phyloP scores from a whole-genome alignment of 2,888 invertebrate genomes.

The Spodoptera littoralis region DNA sequence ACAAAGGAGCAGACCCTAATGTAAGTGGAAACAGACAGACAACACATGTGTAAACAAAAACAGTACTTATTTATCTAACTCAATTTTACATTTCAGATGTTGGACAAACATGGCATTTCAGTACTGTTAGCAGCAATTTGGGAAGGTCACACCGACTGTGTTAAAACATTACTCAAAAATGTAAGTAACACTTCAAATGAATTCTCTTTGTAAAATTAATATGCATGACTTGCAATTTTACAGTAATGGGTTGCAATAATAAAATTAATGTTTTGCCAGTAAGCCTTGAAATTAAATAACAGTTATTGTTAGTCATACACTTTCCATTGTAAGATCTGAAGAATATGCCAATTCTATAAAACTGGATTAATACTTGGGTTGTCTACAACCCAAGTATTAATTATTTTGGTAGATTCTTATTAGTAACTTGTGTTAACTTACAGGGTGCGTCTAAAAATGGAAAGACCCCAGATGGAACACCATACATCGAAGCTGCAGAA shows the following conservation, averaged over 20 bases:
- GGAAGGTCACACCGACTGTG: constrained; percentile 98
- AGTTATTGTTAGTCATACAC: background rate
- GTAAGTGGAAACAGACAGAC: constrained; percentile 83
- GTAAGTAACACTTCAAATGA: constrained; percentile 84
- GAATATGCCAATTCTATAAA: background rate
- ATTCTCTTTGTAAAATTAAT: constrained; percentile 21
- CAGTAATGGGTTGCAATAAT: constrained; percentile 6
- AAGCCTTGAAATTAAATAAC: constrained; percentile 2
- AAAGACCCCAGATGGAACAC: constrained; percentile 95
- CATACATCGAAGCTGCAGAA: constrained; percentile 96
- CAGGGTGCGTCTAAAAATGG: constrained; percentile 95
- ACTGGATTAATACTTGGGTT: too few species aligned
- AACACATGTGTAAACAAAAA: background rate
- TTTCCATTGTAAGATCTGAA: background rate
- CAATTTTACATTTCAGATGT: constrained; percentile 89
- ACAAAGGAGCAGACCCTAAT: constrained; percentile 97
- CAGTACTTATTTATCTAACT: constrained; percentile 3
- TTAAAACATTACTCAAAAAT: constrained; percentile 95
- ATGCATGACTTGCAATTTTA: constrained; percentile 47
- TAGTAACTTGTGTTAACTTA: constrained; percentile 53
- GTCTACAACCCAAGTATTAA: too few species aligned
- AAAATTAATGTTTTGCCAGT: constrained; percentile 10
- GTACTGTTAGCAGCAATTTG: constrained; percentile 98
- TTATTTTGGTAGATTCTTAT: background rate
- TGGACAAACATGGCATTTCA: constrained; percentile 98